These are phyloP conservation scores for Schizotus pectinicornis DNA, from an alignment of 2,888 invertebrate genomes.

Conservation along the genomic window DNA sequence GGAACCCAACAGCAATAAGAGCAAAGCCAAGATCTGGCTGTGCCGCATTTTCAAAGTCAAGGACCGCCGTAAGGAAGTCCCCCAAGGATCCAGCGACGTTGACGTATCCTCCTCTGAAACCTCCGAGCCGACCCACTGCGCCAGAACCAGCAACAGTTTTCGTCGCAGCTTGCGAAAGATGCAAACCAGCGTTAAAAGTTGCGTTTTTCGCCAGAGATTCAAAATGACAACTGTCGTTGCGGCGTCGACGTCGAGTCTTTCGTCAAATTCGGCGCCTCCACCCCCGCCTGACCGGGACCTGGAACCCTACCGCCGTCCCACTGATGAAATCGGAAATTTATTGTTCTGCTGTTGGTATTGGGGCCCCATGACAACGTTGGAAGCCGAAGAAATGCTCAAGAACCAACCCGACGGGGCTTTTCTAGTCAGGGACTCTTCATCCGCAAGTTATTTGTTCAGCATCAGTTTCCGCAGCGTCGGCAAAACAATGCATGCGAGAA, in stretches of 20 bases:
- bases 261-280: neutral
- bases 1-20: constrained; percentile 21
- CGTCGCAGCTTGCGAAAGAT: constrained; percentile 44
- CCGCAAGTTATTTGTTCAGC: constrained; percentile 72
- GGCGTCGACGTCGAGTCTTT: neutral
- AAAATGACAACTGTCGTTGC: constrained; percentile 15
- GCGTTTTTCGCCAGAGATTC: constrained; percentile 35
- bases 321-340: constrained; percentile 50
- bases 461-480: constrained; percentile 75
- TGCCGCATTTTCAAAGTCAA: constrained; percentile 40
- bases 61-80: constrained; percentile 25
- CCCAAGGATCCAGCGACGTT: neutral
- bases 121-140: neutral
- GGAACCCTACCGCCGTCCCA: constrained; percentile 30
- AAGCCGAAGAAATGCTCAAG: constrained; percentile 73
- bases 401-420: constrained; percentile 78
- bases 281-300: neutral
- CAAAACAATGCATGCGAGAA: constrained; percentile 72
- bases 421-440: constrained; percentile 79
- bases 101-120: constrained; percentile 5
- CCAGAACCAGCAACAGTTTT: constrained; percentile 35
- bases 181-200: constrained; percentile 45
- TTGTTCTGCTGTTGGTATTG: constrained; percentile 77
- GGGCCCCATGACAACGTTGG: constrained; percentile 76
- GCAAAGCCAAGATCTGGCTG: constrained; percentile 40